Evolutionary conservation across 2,797 vertebrate genomes (phyloP).

Genomic region (Chelonia mydas): DNA sequence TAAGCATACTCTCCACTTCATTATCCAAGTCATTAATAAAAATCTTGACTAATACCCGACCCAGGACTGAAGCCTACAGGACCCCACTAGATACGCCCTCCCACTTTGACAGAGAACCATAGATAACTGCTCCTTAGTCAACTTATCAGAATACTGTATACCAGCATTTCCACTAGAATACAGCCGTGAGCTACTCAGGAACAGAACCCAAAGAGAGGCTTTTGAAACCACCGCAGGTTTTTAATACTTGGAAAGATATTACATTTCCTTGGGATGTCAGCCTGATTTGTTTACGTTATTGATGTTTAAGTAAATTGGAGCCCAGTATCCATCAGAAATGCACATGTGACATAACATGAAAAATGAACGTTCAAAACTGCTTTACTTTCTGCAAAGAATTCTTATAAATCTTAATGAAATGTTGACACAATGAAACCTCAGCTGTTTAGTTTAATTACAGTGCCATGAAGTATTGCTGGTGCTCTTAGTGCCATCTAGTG

Average conservation of each 20-base stretch:
- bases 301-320: slow-evolving; percentile 11
- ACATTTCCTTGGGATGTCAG: neutral
- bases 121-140: neutral
- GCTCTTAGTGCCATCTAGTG: slow-evolving; percentile 79
- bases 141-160: neutral
- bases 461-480: slow-evolving; percentile 13
- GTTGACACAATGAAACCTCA: neutral
- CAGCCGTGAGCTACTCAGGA: neutral
- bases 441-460: fast-evolving
- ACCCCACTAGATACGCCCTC: neutral
- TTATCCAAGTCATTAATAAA: neutral
- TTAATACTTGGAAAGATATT: neutral
- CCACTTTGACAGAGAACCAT: neutral
- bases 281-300: neutral
- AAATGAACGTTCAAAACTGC: neutral
- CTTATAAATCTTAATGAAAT: slow-evolving; percentile 9
- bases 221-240: neutral
- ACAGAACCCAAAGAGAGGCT: neutral
- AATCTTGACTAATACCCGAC: neutral
- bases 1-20: neutral
- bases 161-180: neutral
- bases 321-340: neutral
- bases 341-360: neutral
- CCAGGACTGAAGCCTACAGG: neutral
- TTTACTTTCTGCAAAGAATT: slow-evolving; percentile 30